Percentiles rank a stretch among this genome's conserved stretches.
Evolutionary conservation across 2,797 vertebrate species (phyloP).

Genomic region (Erithacus rubecula): DNA sequence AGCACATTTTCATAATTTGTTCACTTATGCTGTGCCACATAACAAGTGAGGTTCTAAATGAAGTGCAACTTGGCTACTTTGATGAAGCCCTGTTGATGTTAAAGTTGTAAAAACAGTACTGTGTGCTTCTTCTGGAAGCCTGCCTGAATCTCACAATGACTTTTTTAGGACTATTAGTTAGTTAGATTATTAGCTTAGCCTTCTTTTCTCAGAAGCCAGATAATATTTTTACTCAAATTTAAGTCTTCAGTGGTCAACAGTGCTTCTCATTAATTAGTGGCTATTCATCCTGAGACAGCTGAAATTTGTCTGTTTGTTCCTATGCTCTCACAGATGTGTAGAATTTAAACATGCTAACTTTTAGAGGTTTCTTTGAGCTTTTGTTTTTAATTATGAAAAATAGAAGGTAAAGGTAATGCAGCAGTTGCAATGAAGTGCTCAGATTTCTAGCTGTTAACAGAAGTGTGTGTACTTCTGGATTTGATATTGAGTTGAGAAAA

Average conservation of each 20-base stretch:
- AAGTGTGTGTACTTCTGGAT: background rate
- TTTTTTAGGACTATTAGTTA: background rate
- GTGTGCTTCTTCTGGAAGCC: background rate
- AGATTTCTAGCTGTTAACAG: background rate
- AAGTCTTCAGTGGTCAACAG: background rate
- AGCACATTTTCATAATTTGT: background rate
- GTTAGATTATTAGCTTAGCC: background rate
- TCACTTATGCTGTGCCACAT: background rate
- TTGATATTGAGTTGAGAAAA: constrained; percentile 68
- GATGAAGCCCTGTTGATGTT: background rate
- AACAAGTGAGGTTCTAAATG: background rate
- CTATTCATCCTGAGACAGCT: background rate
- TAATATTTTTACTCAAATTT: background rate
- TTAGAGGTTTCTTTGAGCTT: background rate
- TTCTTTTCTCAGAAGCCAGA: background rate
- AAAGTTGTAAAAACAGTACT: background rate
- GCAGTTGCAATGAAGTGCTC: background rate
- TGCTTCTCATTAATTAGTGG: background rate
- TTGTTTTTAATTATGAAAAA: constrained; percentile 20
- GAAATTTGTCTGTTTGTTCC: constrained; percentile 25
- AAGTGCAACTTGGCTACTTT: background rate
- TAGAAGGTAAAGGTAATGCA: constrained; percentile 4
- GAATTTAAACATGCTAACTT: background rate
- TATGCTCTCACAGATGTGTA: background rate
- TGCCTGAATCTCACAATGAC: background rate